These are phyloP conservation scores for Lottia gigantea DNA, from an alignment of 2,888 invertebrate species.

Conservation along the genomic window DNA sequence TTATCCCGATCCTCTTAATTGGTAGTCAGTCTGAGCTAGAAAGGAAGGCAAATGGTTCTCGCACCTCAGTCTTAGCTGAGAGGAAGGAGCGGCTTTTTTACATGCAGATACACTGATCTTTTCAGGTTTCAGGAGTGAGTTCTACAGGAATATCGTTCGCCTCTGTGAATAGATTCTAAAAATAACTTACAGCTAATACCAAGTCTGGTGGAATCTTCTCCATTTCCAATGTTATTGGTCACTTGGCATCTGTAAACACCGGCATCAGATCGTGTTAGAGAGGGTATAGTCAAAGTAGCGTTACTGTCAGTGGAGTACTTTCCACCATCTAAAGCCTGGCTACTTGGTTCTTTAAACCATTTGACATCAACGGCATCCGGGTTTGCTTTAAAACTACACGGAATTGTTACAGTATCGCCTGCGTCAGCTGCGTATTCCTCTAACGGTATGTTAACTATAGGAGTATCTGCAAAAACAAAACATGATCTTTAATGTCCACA, in stretches of 20 bases:
- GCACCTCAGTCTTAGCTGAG: too few relatives aligned
- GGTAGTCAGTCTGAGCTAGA: too few relatives aligned
- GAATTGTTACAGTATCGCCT: conserved; percentile 21
- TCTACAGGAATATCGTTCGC: too few relatives aligned
- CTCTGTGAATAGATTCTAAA: too few relatives aligned
- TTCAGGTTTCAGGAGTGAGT: too few relatives aligned
- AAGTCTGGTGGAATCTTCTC: neutral
- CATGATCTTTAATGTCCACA: neutral
- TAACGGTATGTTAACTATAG: conserved; percentile 13
- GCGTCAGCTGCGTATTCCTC: conserved; percentile 14
- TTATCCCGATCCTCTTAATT: too few relatives aligned
- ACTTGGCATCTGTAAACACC: conserved; percentile 34
- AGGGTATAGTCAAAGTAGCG: conserved; percentile 33
- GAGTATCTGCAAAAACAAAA: conserved; percentile 15
- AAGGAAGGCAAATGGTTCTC: too few relatives aligned
- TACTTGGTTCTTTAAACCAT: conserved; percentile 23
- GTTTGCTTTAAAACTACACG: conserved; percentile 15
- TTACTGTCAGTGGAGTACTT: conserved; percentile 25
- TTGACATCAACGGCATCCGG: conserved; percentile 19
- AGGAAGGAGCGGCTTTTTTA: too few relatives aligned
- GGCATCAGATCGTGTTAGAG: conserved; percentile 23
- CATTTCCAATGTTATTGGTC: conserved; percentile 25
- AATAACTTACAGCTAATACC: neutral
- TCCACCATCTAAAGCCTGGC: neutral
- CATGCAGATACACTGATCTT: too few relatives aligned